Conservation (phyloP, 2,113 vertebrate genomes). For the Indicator indicator region DNA sequence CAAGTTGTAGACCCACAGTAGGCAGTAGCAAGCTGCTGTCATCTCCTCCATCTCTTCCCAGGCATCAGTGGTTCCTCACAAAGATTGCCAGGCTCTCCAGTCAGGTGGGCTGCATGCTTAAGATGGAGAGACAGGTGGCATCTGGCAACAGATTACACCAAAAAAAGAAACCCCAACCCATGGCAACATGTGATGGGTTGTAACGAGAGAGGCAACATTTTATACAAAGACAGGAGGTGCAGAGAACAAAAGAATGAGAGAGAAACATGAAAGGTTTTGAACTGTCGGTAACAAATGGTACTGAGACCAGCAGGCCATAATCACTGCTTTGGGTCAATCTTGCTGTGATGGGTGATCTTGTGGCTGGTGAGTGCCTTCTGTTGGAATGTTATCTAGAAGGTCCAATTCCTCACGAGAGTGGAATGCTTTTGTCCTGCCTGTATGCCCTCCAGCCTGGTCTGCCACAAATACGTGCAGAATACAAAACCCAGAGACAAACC, state of each 20-base stretch:
- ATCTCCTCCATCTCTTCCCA: neutral
- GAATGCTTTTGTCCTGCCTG: neutral
- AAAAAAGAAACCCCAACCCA: too few species aligned
- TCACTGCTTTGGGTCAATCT: neutral
- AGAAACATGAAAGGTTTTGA: neutral
- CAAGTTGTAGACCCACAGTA: neutral
- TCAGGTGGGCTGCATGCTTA: neutral
- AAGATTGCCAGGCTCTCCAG: neutral
- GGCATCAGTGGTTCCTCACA: neutral
- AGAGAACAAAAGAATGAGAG: neutral
- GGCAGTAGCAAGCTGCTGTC: neutral
- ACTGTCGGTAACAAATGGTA: neutral
- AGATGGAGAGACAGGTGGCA: neutral
- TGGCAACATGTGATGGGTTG: fast-evolving
- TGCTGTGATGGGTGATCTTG: neutral
- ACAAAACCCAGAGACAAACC: fast-evolving
- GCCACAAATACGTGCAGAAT: neutral
- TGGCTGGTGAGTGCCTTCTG: neutral
- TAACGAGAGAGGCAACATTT: neutral
- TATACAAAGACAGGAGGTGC: neutral
- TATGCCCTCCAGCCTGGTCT: neutral
- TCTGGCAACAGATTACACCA: neutral
- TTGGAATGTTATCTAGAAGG: neutral
- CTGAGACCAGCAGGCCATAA: neutral
- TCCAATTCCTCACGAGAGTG: fast-evolving